Evolutionary conservation across 2,888 invertebrate genomes (phyloP).

Genomic region (Drosophila infuscata): DNA sequence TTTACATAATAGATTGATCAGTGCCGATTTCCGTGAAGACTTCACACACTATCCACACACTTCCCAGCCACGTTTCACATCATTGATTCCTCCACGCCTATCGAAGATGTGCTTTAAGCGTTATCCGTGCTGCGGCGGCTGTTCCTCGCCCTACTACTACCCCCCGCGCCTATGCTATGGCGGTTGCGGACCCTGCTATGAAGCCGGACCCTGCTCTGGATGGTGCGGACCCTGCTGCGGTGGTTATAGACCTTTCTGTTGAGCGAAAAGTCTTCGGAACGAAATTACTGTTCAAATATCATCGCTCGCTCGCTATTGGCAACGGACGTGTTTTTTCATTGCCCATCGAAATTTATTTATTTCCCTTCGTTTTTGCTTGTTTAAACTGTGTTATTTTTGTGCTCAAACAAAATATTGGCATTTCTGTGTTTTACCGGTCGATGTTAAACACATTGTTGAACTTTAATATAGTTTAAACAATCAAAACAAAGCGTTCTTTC

Average conservation of each 20-base stretch:
- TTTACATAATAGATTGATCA: not conserved
- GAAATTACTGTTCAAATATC: slow-evolving; percentile 5
- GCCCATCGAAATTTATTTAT: no score
- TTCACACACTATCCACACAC: not conserved
- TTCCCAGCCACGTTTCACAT: not conserved
- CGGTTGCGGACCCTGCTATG: slow-evolving; percentile 29
- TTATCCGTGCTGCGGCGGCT: slow-evolving; percentile 11
- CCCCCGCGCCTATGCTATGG: slow-evolving; percentile 5
- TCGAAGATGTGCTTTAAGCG: slow-evolving; percentile 14
- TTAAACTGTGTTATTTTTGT: no score
- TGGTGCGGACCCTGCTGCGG: not conserved
- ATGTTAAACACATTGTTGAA: no score
- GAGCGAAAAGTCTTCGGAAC: slow-evolving; percentile 14
- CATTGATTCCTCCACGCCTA: not conserved
- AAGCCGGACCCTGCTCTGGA: slow-evolving; percentile 20
- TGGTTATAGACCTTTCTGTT: slow-evolving; percentile 10
- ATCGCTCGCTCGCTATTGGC: no score
- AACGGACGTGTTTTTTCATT: no score
- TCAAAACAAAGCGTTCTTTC: no score
- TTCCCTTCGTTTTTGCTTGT: no score
- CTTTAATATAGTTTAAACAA: no score
- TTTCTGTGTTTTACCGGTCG: no score
- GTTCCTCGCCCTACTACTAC: not conserved
- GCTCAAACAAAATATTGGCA: no score
- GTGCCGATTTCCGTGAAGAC: not conserved